phyloP scores from a whole-genome alignment of 1,140 invertebrate genomes.

The Gonatopus flavifemur region DNA sequence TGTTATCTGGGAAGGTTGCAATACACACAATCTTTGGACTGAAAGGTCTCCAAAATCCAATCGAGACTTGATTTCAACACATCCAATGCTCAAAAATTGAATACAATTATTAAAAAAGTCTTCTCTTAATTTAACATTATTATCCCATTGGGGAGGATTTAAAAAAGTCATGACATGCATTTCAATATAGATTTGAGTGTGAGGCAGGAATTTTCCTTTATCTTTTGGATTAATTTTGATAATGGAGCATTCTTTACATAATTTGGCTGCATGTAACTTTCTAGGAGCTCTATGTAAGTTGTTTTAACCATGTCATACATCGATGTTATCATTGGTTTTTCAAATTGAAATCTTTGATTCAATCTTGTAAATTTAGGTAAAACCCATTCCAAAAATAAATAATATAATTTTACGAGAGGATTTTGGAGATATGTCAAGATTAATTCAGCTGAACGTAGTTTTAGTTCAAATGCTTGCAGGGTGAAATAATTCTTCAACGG shows the following conservation, averaged over 20 bases:
- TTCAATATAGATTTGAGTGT: constrained; percentile 2
- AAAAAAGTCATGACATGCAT: constrained; percentile 11
- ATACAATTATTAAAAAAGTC: constrained; percentile 32
- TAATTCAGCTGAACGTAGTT: constrained; percentile 16
- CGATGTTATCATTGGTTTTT: not conserved
- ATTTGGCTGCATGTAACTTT: not conserved
- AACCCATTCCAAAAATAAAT: constrained; percentile 24
- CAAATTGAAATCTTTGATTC: constrained; percentile 23
- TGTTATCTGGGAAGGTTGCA: no score
- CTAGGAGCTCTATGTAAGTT: not conserved
- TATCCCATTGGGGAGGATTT: constrained; percentile 22
- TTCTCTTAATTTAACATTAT: constrained; percentile 19
- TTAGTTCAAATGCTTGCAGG: constrained; percentile 13
- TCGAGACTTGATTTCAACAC: constrained; percentile 2
- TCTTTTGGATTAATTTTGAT: constrained; percentile 15
- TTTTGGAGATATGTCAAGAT: constrained; percentile 20
- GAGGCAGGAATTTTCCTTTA: not conserved
- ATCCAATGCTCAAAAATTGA: constrained; percentile 5
- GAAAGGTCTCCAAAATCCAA: no score
- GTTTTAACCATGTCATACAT: not conserved
- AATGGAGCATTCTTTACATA: constrained; percentile 13
- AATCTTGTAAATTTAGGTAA: no score
- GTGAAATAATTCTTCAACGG: constrained; percentile 16
- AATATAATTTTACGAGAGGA: constrained; percentile 23
- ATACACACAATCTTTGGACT: no score